Evolutionary conservation across 92 coral and sea anemone genomes (phyloP).

Genomic region (Plumapathes pennacea): DNA sequence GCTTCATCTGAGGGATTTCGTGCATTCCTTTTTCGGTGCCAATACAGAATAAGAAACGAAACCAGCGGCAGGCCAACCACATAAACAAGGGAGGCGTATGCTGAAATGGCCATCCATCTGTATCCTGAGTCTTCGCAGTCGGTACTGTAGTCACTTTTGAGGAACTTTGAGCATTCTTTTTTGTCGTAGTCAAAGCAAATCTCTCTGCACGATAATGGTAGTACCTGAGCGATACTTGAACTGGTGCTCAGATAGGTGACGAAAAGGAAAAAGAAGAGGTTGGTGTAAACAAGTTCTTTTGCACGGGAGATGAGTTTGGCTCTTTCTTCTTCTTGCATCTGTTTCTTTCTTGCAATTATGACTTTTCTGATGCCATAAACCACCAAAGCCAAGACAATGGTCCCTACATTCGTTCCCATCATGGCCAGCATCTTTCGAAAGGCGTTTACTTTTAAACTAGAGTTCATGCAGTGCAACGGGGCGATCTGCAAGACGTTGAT

Average conservation of each 20-base stretch:
- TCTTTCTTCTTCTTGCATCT: neutral
- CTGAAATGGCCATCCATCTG: neutral
- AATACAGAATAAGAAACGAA: neutral
- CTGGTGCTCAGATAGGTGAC: constrained; percentile 14
- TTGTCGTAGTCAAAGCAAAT: constrained; percentile 1
- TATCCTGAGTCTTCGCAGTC: neutral
- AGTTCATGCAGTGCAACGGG: constrained; percentile 9
- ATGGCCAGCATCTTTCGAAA: neutral
- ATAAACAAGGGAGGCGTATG: neutral
- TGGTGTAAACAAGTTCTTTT: neutral
- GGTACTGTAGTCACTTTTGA: neutral
- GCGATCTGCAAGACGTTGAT: constrained; percentile 18
- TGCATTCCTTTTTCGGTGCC: neutral
- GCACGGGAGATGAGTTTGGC: neutral
- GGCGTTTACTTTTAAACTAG: constrained; percentile 4
- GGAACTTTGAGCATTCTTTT: neutral
- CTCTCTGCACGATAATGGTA: constrained; percentile 17
- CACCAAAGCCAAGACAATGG: neutral
- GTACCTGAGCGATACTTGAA: neutral
- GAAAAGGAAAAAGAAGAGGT: constrained; percentile 5
- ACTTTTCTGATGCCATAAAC: constrained; percentile 1
- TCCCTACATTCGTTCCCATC: constrained; percentile 3
- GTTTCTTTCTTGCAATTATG: neutral
- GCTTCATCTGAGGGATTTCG: neutral
- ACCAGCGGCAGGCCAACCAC: neutral